Evolutionary conservation across 2,888 invertebrate species (phyloP), one percentile per base, ranked within the genome.

Genomic region (Pyrrhosoma nymphula): DNA sequence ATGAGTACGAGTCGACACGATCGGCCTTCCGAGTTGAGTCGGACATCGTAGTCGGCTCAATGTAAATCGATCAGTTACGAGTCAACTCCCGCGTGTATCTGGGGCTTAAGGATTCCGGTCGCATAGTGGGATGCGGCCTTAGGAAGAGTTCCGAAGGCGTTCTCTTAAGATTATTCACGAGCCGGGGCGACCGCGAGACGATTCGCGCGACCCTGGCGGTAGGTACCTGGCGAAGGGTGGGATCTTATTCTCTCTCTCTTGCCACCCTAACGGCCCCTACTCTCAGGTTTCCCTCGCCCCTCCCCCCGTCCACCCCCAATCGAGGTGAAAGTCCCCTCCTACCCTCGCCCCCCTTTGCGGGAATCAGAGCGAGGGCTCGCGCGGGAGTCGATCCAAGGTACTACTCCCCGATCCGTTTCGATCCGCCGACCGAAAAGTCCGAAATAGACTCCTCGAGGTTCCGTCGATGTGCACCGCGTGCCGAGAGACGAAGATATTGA

Each of bases 321-420:
- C 35, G 35, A 82, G 82, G 82, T 35, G 82, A 82, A 30, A 35
- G 35, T 82, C 82, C 82, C 35, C 35, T 35, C 16, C 60, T 56
- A 56, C 60, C 60, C 16, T 14, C 2, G 47, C 8, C 47, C 47
- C 47, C 47, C 47, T 47, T 16, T 60, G 10, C 6, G 82, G 35
- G 82, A 82, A 82, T 82, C 12, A 35, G 82, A 82, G 82, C 82
- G 35, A 82, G 82, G 82, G 82, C 82, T 35, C 82, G 82, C 14
- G 35, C 82, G 82, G 82, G 82, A 82, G 30, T 82, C 82, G 82
- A 82, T 35, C 35, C 82, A 82, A 35, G 82, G 82, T 16, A 35
- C 56, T 56, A 56, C 60, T 60, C 60, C 35, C 16, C 82, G 69
- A 1, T 69, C 69, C 16, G 20, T n/a, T 60, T 60, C 26, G 26